phyloP scores from a whole-genome alignment of 2,113 vertebrate genomes.

The Xiphophorus hellerii region DNA sequence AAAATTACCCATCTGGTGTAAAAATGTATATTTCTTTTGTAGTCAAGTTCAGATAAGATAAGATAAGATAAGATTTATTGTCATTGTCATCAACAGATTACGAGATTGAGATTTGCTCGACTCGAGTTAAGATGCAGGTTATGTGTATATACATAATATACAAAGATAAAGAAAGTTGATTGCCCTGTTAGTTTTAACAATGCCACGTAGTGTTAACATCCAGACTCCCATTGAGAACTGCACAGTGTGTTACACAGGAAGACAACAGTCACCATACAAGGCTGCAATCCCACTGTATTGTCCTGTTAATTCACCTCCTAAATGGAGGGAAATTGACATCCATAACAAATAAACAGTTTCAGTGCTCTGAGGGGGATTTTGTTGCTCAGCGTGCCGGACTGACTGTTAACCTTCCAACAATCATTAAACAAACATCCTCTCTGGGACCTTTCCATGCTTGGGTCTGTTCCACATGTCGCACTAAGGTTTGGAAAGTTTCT shows the following conservation, averaged over 20 bases:
- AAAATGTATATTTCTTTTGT: background rate
- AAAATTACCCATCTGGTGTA: background rate
- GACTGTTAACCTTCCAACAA: constrained; percentile 71
- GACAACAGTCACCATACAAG: constrained; percentile 62
- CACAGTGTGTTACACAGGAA: constrained; percentile 35
- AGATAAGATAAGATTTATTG: no score
- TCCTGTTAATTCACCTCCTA: constrained; percentile 66
- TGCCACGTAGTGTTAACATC: constrained; percentile 37
- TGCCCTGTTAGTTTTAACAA: constrained; percentile 32
- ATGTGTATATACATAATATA: no score
- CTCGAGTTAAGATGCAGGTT: no score
- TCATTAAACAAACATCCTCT: constrained; percentile 78
- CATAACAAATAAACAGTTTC: constrained; percentile 71
- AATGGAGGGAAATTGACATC: constrained; percentile 75
- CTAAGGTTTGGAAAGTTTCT: constrained; percentile 74
- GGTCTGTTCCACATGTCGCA: constrained; percentile 65
- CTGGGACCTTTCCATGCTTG: constrained; percentile 62
- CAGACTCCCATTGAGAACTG: constrained; percentile 23
- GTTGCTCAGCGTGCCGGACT: constrained; percentile 53
- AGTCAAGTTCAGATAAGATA: no score
- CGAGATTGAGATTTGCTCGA: no score
- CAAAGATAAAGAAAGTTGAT: no score
- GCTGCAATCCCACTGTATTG: constrained; percentile 58
- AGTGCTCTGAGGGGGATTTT: constrained; percentile 59
- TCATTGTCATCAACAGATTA: no score